Conservation (phyloP, 2,888 invertebrate species). For the Acanthococcus lagerstroemiae region DNA sequence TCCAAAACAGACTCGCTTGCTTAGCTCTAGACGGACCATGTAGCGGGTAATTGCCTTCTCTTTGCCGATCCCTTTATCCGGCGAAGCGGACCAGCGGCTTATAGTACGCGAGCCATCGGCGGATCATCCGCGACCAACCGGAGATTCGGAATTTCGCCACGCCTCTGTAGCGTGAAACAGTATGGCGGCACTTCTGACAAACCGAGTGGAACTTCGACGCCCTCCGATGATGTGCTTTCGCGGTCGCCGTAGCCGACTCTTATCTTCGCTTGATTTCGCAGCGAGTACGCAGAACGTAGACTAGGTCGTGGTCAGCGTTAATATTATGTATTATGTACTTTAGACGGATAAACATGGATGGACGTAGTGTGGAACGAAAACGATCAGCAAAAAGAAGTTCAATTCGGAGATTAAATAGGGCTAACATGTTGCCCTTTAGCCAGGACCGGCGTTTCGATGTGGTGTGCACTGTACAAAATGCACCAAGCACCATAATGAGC, state of each 20-base stretch:
- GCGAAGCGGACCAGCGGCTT: not conserved
- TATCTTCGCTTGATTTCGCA: too few relatives aligned
- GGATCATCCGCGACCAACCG: constrained; percentile 17
- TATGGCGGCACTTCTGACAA: constrained; percentile 12
- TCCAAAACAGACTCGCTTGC: constrained; percentile 28
- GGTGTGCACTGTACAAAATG: too few relatives aligned
- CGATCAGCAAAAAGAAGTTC: too few relatives aligned
- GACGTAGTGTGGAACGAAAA: too few relatives aligned
- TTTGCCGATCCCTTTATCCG: constrained; percentile 11
- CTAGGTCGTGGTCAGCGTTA: too few relatives aligned
- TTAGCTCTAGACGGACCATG: constrained; percentile 28
- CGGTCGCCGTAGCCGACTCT: not conserved
- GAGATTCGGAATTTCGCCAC: constrained; percentile 19
- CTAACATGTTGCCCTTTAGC: too few relatives aligned
- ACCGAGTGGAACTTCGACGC: not conserved
- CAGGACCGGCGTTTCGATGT: too few relatives aligned
- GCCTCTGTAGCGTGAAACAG: constrained; percentile 22
- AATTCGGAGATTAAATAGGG: too few relatives aligned
- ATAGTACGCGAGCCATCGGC: not conserved
- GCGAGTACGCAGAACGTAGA: too few relatives aligned
- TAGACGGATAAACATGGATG: too few relatives aligned
- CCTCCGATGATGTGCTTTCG: not conserved
- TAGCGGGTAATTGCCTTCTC: constrained; percentile 28
- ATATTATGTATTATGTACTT: too few relatives aligned
- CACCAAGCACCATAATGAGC: too few relatives aligned